These are phyloP conservation scores for Podargus strigoides DNA, from an alignment of 2,797 vertebrate species.

Conservation along the genomic window DNA sequence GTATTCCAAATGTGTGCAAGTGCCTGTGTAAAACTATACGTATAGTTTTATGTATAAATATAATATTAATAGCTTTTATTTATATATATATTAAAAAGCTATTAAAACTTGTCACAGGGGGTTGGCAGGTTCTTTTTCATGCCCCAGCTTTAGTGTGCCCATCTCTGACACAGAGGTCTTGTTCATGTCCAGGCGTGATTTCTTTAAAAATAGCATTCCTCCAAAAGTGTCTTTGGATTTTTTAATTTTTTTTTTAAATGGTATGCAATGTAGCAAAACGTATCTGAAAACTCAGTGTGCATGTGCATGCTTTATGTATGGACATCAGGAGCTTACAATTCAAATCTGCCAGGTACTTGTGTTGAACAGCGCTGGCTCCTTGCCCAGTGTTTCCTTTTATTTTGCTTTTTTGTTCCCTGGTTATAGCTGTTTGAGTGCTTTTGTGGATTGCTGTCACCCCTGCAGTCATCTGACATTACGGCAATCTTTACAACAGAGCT, in stretches of 20 bases:
- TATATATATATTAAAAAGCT: not conserved
- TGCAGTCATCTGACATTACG: accelerated
- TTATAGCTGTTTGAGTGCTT: not conserved
- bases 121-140: not conserved
- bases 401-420: not conserved
- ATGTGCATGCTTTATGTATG: not conserved
- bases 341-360: not conserved
- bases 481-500: not conserved
- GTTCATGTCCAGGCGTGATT: not conserved
- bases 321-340: not conserved
- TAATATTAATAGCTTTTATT: not conserved
- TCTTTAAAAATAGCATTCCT: not conserved
- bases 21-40: not conserved
- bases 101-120: not conserved
- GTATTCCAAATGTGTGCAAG: not conserved
- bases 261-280: not conserved
- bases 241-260: no score
- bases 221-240: not conserved
- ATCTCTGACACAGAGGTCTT: not conserved
- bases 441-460: not conserved
- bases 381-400: not conserved
- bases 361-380: not conserved
- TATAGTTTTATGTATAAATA: not conserved
- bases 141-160: not conserved
- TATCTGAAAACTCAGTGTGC: not conserved